These are phyloP conservation scores for Hormiphora californensis DNA, from an alignment of 37 sponge, comb jelly and placozoan species.

Conservation along the genomic window DNA sequence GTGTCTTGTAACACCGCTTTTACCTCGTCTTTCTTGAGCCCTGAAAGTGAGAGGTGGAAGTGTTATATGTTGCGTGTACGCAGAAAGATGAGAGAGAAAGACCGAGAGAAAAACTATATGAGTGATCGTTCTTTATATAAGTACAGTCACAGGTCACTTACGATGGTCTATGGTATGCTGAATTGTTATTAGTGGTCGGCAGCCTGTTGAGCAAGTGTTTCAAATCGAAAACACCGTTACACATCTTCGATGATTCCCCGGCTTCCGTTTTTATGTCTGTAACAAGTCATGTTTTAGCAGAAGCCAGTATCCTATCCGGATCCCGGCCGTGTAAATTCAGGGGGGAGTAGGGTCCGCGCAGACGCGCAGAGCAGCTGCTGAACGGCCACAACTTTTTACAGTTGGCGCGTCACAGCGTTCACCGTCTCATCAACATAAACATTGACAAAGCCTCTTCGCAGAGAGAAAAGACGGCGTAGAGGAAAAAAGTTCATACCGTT, in stretches of 20 bases:
- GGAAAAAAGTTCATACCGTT: no score
- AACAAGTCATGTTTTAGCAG: not conserved
- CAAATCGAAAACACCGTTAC: not conserved
- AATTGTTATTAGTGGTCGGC: not conserved
- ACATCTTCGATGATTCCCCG: not conserved
- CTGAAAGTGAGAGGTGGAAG: no score
- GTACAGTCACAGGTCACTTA: no score
- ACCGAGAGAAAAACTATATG: no score
- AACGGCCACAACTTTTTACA: not conserved
- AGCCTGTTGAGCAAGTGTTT: constrained; percentile 1
- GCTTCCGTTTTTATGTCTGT: constrained; percentile 15
- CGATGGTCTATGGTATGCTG: not conserved
- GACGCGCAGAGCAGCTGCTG: not conserved
- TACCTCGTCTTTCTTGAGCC: no score
- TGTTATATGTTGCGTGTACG: no score
- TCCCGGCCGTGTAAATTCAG: not conserved
- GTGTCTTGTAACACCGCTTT: no score
- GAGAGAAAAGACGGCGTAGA: no score
- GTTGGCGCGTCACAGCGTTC: not conserved
- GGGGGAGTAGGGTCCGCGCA: not conserved
- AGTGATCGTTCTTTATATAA: no score
- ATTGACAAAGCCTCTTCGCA: not conserved
- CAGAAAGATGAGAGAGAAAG: no score
- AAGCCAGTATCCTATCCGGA: not conserved
- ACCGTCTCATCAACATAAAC: constrained; percentile 41